Conservation (phyloP, 2,888 invertebrate species). For the Drosophila leonis region DNA sequence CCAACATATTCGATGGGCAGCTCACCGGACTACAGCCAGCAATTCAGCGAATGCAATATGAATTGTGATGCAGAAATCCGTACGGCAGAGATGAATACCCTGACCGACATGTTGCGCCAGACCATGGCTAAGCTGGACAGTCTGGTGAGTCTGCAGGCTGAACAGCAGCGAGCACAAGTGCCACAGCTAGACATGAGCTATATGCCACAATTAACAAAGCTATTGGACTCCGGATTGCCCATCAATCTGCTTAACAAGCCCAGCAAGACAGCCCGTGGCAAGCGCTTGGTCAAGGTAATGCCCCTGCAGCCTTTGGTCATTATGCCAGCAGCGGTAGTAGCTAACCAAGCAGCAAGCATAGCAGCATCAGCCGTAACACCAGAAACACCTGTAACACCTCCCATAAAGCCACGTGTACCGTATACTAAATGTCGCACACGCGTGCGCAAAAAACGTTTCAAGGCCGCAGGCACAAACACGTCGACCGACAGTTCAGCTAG, state of each 20-base stretch:
- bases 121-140: constrained; percentile 48
- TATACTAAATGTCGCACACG: neutral
- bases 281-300: constrained; percentile 30
- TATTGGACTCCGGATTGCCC: neutral
- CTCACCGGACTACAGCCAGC: neutral
- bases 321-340: constrained; percentile 15
- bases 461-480: neutral
- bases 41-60: neutral
- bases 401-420: neutral
- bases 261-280: constrained; percentile 21
- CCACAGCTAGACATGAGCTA: neutral
- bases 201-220: neutral
- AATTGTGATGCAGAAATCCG: neutral
- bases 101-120: constrained; percentile 41
- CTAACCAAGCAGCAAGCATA: neutral
- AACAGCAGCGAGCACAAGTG: constrained; percentile 3
- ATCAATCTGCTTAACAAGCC: constrained; percentile 15
- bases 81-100: neutral
- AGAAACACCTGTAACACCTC: neutral
- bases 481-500: neutral
- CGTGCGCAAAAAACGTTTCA: neutral
- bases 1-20: neutral
- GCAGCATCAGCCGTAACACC: constrained; percentile 1
- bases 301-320: constrained; percentile 47
- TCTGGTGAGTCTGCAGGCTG: constrained; percentile 25